Percentiles rank a stretch among this genome's conserved stretches.
Evolutionary conservation across 2,113 vertebrate species (phyloP).

Genomic region (Orthonyx spaldingii): DNA sequence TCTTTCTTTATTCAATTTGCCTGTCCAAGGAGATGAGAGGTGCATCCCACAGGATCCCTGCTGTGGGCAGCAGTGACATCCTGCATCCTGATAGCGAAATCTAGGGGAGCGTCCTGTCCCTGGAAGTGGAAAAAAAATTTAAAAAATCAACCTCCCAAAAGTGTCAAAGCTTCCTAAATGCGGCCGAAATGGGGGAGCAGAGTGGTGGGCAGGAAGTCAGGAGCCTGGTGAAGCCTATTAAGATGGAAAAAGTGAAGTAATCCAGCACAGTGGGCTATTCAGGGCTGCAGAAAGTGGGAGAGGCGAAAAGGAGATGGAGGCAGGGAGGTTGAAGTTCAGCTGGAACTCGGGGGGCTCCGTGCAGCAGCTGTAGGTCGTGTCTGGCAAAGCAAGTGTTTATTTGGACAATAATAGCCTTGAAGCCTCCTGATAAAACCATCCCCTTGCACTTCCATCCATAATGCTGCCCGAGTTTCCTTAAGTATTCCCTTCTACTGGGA

Average conservation of each 20-base stretch:
- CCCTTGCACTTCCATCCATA: slow-evolving; percentile 64
- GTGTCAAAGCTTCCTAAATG: background rate
- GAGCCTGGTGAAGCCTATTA: slow-evolving; percentile 27
- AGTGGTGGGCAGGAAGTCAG: slow-evolving; percentile 25
- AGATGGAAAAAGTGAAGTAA: slow-evolving; percentile 58
- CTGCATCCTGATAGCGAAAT: background rate
- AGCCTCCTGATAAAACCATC: slow-evolving; percentile 55
- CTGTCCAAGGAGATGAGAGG: background rate
- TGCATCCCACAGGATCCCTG: background rate
- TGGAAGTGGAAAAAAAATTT: background rate
- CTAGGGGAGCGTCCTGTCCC: background rate
- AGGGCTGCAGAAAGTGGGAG: background rate
- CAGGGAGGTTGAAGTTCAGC: slow-evolving; percentile 8
- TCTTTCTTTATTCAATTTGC: background rate
- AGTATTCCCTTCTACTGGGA: slow-evolving; percentile 51
- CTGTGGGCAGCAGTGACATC: background rate
- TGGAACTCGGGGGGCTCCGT: background rate
- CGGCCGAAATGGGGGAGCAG: background rate
- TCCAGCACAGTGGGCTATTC: slow-evolving; percentile 36
- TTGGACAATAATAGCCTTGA: slow-evolving; percentile 52
- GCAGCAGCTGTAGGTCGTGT: slow-evolving; percentile 18
- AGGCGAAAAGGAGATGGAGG: background rate
- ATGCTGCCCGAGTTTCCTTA: slow-evolving; percentile 65
- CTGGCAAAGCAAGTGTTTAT: slow-evolving; percentile 23
- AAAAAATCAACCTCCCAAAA: background rate